Percentiles rank a stretch among this genome's conserved stretches.
Evolutionary conservation across 2,797 vertebrate species (phyloP).

Genomic region (Sebastes wilsoni): DNA sequence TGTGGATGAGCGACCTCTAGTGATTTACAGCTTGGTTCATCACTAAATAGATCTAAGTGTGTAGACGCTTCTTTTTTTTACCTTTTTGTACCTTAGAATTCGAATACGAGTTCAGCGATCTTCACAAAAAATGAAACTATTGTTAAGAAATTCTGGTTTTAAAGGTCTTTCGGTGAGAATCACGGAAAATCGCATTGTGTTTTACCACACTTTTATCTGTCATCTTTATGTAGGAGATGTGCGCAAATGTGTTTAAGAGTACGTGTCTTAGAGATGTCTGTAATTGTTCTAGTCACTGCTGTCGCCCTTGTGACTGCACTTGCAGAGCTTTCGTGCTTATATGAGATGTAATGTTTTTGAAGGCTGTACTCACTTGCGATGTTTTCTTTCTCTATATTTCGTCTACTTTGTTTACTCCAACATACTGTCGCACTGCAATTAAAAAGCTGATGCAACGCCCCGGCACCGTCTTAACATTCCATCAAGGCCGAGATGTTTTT

Average conservation of each 20-base stretch:
- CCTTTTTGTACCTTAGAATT: not conserved
- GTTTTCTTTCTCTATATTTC: constrained; percentile 41
- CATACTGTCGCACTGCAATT: constrained; percentile 43
- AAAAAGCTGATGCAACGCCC: constrained; percentile 46
- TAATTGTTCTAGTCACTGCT: not conserved
- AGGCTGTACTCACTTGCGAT: constrained; percentile 4
- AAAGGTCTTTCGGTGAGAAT: not conserved
- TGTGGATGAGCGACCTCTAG: not conserved
- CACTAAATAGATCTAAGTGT: not conserved
- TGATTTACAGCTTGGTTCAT: not conserved
- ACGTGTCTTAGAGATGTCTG: not conserved
- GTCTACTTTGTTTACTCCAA: constrained; percentile 42
- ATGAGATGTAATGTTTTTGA: constrained; percentile 16
- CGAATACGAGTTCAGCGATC: not conserved
- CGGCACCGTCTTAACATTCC: constrained; percentile 24
- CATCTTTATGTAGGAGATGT: not conserved
- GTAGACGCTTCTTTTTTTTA: not conserved
- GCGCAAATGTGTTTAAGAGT: not conserved
- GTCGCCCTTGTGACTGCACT: not conserved
- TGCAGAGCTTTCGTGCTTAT: not conserved
- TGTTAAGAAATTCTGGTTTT: not conserved
- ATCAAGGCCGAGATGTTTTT: constrained; percentile 44
- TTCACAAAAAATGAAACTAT: not conserved
- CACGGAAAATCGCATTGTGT: not conserved
- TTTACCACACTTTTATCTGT: not conserved